Base-by-base conservation (phyloP, 2,113 vertebrate genomes). In the Drymodes brunneopygia region DNA sequence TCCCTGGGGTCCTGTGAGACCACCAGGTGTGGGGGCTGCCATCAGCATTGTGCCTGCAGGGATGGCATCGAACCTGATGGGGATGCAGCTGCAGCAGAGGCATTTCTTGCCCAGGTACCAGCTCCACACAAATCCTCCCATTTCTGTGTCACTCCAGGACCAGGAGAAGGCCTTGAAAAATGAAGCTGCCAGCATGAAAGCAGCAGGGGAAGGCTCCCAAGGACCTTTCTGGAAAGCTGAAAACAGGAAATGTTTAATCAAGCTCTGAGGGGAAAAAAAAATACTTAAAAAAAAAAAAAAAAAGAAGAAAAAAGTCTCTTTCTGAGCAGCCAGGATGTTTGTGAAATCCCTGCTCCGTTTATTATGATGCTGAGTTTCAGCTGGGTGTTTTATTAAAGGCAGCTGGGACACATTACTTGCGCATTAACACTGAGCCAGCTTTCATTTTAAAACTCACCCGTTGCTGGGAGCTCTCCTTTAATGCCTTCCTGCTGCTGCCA, bases 201-300 rank as follows among this genome's bases (percentile, higher is more conserved):
- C 72, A 88, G 51, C 56, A 62, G 64, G 47, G 15, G 20, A 78
- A 96, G 21, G 66, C 75, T 95, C 89, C 89, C 3, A 48, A 97
- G 81, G 85, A 92, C 89, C 88, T 92, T 96, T 97, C 88, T 95
- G 86, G 95, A 96, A 95, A 94, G 85, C 83, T 77, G 65, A 97
- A 96, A 97, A 95, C 97, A 97, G 97, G 97, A 98, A 98, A 97
- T 95, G 77, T 98, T 98, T 95, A 97, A 98, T 98, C 95, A 97
- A 96, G 93, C 80, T 89, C 86, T 2, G 66, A 95, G 74, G 66
- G 36, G 45, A 66, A 50, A 51, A 50, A 51, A 67, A 80, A 56
- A 71, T 31, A 40, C 65, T 48, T 31, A 38, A 16, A 48, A 22
- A 36, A 35, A 17, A 4, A 42, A 4, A 33, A 38, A 48, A 31